Evolutionary conservation across 2,113 vertebrate genomes (phyloP), one percentile per base, ranked within the genome.

Genomic region (Oryzias curvinotus): DNA sequence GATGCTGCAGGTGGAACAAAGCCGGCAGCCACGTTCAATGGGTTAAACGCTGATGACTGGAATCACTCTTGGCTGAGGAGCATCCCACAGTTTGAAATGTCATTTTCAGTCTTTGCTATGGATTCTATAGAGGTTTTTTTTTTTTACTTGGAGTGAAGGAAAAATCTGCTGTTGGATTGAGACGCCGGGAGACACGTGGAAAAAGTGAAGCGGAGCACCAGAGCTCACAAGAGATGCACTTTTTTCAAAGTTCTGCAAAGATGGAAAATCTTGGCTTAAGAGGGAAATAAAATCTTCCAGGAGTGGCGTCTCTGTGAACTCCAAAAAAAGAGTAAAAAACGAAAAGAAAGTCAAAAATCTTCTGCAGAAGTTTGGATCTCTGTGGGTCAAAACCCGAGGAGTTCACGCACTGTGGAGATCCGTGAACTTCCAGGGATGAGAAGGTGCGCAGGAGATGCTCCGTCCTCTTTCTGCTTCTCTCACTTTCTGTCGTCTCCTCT

Each of bases 371-470:
- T 77, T 49, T 69, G 50, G 70, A 71, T 82, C 65, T 76, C 26
- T 55, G 68, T 23, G 52, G 41, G 21, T 23, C 21, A 23, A 45
- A 51, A 60, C 12, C 51, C 25, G 42, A 59, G 30, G 36, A 49
- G 64, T 65, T 17, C 19, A 46, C 12, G 47, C 58, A 57, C 43
- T 36, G 61, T 72, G 62, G 59, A 69, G 72, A 69, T 81, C 82
- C 84, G 78, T 65, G 55, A 50, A 41, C 23, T 46, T 55, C 65
- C 50, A 42, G 78, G 49, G 56, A 10, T 62, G 77, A 70, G 55
- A 45, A 62, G 75, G 64, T 78, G 77, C 68, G 67, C 64, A 68
- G 68, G 81, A 85, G 84, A 88, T 87, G 84, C 82, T 86, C 77
- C 79, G 76, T 83, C 69, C 79, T 86, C 73, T 30, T 83, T 63